A percentile compares a stretch with the other conserved stretches of the same genome.
phyloP scores from a whole-genome alignment of 1,140 invertebrate species.

The Telenomus remus region DNA sequence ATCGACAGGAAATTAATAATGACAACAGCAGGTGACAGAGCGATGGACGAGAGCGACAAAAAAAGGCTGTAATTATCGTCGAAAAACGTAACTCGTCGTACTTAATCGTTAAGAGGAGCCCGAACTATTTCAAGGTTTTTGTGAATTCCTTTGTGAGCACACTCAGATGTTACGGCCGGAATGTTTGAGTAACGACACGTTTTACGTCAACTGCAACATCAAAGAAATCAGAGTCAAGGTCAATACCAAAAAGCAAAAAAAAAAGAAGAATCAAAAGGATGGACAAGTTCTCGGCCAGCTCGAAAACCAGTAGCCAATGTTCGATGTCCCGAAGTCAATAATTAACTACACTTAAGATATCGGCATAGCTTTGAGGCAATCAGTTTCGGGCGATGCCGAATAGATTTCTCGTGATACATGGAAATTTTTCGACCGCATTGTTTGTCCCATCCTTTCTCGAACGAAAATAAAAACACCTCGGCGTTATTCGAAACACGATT shows the following conservation, averaged over 20 bases:
- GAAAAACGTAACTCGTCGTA: not conserved
- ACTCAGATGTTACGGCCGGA: constrained; percentile 20
- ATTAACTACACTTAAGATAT: constrained; percentile 37
- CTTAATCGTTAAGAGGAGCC: constrained; percentile 10
- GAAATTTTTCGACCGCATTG: constrained; percentile 5
- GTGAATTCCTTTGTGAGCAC: constrained; percentile 28
- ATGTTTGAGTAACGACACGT: constrained; percentile 40
- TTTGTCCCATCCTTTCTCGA: not conserved
- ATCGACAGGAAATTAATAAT: not conserved
- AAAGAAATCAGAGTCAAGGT: constrained; percentile 47
- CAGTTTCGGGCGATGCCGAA: not conserved
- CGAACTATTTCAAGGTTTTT: constrained; percentile 20
- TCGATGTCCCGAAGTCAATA: constrained; percentile 17
- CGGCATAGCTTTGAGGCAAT: constrained; percentile 20
- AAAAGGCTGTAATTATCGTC: not conserved
- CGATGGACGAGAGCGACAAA: not conserved
- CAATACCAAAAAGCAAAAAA: too few species aligned
- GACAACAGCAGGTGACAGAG: not conserved
- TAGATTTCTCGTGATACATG: constrained; percentile 5
- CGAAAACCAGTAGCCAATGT: constrained; percentile 43
- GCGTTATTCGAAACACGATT: too few species aligned
- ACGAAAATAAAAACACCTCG: too few species aligned
- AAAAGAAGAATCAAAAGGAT: constrained; percentile 24
- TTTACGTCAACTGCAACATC: constrained; percentile 36
- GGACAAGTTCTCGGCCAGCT: constrained; percentile 9